These are phyloP conservation scores for Knipowitschia caucasica DNA, from an alignment of 2,797 vertebrate species.

Conservation along the genomic window DNA sequence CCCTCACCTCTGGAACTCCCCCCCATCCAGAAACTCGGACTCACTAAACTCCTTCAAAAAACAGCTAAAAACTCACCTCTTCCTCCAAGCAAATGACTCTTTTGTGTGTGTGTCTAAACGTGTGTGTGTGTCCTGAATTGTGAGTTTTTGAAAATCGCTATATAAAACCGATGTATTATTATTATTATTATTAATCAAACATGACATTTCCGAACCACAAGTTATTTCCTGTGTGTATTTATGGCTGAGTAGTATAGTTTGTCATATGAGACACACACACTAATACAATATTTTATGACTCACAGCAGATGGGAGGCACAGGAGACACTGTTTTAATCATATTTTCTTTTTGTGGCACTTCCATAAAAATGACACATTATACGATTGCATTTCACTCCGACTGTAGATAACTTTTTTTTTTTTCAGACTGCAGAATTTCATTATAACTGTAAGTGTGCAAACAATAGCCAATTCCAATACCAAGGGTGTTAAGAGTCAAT, in stretches of 20 bases:
- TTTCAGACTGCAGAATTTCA: conserved; percentile 14
- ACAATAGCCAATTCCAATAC: neutral
- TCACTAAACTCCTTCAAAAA: no score
- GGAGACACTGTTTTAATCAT: neutral
- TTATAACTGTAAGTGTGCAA: conserved; percentile 9
- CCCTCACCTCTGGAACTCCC: no score
- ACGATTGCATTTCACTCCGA: conserved; percentile 5
- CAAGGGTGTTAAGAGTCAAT: conserved; percentile 38
- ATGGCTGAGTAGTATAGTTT: neutral
- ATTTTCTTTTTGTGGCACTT: neutral
- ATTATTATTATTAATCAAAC: no score
- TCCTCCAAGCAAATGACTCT: no score
- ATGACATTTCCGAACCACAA: no score
- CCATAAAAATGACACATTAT: conserved; percentile 3
- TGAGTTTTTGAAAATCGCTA: no score
- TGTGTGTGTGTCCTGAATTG: no score
- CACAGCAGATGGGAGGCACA: conserved; percentile 1
- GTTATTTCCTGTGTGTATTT: neutral
- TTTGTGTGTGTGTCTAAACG: no score
- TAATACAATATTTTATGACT: neutral
- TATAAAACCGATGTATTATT: no score
- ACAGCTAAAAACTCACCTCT: no score
- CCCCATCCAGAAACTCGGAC: no score
- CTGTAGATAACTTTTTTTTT: conserved; percentile 27
- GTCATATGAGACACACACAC: neutral